Conservation (phyloP, 2,888 invertebrate genomes). For the Melanophora roralis region DNA sequence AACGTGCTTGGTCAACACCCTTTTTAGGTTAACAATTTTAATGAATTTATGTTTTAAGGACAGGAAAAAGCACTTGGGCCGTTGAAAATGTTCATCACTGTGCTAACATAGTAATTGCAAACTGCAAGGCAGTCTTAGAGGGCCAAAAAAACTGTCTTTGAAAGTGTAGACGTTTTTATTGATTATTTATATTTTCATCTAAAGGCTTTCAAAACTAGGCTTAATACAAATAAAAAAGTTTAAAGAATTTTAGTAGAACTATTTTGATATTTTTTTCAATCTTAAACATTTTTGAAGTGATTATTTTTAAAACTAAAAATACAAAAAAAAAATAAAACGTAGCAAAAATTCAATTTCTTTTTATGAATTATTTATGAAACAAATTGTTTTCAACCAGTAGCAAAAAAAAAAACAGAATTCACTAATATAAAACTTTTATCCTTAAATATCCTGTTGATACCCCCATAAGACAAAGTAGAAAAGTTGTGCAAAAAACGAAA, state of each 20-base stretch:
- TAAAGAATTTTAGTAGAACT: too few species aligned
- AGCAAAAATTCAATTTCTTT: constrained; percentile 58
- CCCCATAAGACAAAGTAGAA: background rate
- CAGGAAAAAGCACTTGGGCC: background rate
- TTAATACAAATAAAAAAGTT: too few species aligned
- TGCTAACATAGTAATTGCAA: constrained; percentile 18
- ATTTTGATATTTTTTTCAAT: too few species aligned
- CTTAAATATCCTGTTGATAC: constrained; percentile 64
- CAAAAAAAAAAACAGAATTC: constrained; percentile 41
- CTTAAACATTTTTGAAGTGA: background rate
- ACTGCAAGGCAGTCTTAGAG: background rate
- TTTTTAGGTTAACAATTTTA: background rate
- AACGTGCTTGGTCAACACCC: constrained; percentile 46
- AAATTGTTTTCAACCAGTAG: constrained; percentile 61
- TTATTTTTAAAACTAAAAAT: constrained; percentile 7
- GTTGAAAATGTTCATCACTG: constrained; percentile 27
- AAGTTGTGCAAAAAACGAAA: background rate
- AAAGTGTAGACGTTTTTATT: constrained; percentile 41
- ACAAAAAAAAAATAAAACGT: background rate
- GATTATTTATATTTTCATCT: constrained; percentile 32
- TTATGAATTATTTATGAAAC: constrained; percentile 61
- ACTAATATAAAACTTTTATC: constrained; percentile 63
- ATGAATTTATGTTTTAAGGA: constrained; percentile 37
- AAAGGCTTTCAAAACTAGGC: background rate
- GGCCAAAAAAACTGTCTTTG: background rate